Base-by-base conservation (phyloP, 2,113 vertebrate genomes). In the Thunnus maccoyii region DNA sequence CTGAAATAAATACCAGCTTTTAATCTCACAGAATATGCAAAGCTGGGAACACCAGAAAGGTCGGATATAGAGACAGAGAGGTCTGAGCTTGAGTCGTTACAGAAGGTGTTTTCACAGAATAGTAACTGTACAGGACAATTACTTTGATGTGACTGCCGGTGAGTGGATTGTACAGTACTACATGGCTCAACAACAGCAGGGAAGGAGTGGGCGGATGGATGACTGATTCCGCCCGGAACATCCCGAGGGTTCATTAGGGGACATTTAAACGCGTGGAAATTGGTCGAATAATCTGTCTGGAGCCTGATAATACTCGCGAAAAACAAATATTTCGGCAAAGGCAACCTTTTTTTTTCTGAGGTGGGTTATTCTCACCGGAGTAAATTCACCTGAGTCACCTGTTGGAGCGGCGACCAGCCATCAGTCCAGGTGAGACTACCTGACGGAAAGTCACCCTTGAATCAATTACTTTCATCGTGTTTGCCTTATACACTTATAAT, bases 1-100 rank as follows among this genome's bases (percentile, higher is more conserved):
- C 78, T 65, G 65, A 68, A 78, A 84, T 72, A 88, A 87, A 90
- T 88, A 83, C 64, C 50, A n/a, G 64, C 10, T 25, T 36, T 32
- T 93, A 93, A 94, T 93, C 91, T 87, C 66, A 51, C 55, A 30
- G 72, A 91, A 88, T 91, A 90, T 92, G 91, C 92, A 92, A 94
- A 94, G 75, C 87, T 82, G 85, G 56, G n/a, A 64, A n/a, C 80
- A 56, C 7, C 81, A 22, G 11, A 47, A 69, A 44, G 65, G 72
- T 14, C 47, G 72, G 52, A 6, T 14, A 50, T 27, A 62, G 15
- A 46, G 17, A 5, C 18, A 6, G 27, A 30, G 60, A 3, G 10
- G 17, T 46, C n/a, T 16, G 57, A 44, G n/a, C 54, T 22, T 41
- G 12, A 62, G 55, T 65, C 3, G 12, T 12, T 11, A 3, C 44